Base-by-base conservation (phyloP, 2,888 invertebrate species). In the Alsophila aescularia region DNA sequence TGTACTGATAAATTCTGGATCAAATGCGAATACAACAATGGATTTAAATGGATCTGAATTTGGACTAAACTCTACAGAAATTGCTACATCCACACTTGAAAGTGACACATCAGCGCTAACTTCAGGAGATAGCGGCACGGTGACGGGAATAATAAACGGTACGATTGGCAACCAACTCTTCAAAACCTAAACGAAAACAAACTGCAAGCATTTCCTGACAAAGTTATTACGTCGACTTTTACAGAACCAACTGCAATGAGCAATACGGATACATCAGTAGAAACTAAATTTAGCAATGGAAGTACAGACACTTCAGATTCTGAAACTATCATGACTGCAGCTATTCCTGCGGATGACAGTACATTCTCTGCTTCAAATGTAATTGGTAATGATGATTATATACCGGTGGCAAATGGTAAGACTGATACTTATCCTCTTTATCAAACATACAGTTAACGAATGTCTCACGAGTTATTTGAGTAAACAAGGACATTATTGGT, bases 101-200 rank as follows among this genome's bases (percentile, higher is more conserved):
- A 41, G 10, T 29, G 15, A 4, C 5, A 15, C 27, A 10, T 27
- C 41, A 6, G 29, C 35, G n/a, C n/a, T 18, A 8, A 42, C 14
- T 3, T n/a, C 21, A 15, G 43, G 32, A 12, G 21, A 43, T 18
- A 24, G 32, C 10, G 51, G 43, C 2, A 15, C 32, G 16, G 10
- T 10, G 18, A 9, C 9, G n/a, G 35, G n/a, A n/a, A n/a, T n/a
- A n/a, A n/a, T n/a, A n/a, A n/a, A 47, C 18, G 37, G 37, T 47
- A 37, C 24, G 7, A 24, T 5, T 24, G 13, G 24, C 24, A 40
- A 40, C 15, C 5, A 24, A 2, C 24, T 5, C n/a, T 24, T 6
- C 5, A 7, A 24, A 24, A 7, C 24, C 2, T 24, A 24, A 24
- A 2, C 7, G 24, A 24, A 7, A 24, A 24, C 24, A 24, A 7